phyloP scores from a whole-genome alignment of 1,140 invertebrate genomes.

The Wasmannia auropunctata region DNA sequence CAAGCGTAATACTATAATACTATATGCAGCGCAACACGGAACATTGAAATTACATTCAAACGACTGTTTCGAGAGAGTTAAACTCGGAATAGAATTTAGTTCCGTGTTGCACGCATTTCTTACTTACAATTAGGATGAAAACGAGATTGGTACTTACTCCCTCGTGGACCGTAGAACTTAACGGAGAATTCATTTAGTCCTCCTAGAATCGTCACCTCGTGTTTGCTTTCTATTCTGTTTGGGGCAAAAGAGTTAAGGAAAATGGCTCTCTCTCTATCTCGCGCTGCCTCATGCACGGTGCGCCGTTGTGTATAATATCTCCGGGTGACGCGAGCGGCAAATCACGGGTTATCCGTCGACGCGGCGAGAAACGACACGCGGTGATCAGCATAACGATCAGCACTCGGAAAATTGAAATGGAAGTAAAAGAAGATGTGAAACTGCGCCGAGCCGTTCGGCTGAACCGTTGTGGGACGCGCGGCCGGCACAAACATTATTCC shows the following conservation, averaged over 20 bases:
- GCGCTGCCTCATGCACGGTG: too few species aligned
- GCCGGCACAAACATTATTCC: constrained; percentile 14
- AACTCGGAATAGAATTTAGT: background rate
- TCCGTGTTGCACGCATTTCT: background rate
- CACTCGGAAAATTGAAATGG: constrained; percentile 58
- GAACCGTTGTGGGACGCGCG: constrained; percentile 38
- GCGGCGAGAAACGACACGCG: constrained; percentile 60
- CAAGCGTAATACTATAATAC: background rate
- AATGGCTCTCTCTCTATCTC: constrained; percentile 26
- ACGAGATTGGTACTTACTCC: constrained; percentile 90
- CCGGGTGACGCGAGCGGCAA: constrained; percentile 10
- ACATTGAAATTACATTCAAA: background rate
- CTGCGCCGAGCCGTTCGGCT: constrained; percentile 39
- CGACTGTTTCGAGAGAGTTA: background rate
- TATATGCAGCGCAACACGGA: background rate
- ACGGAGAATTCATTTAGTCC: constrained; percentile 99
- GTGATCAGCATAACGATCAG: constrained; percentile 60
- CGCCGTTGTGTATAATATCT: background rate
- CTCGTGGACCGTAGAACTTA: constrained; percentile 99
- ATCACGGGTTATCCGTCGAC: constrained; percentile 44
- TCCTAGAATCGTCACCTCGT: constrained; percentile 99
- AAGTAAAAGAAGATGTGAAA: constrained; percentile 47
- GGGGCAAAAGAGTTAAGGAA: constrained; percentile 76
- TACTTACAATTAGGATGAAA: background rate
- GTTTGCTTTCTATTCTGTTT: constrained; percentile 98